Evolutionary conservation across 2,797 vertebrate genomes (phyloP).

Genomic region (Cottoperca gobio): DNA sequence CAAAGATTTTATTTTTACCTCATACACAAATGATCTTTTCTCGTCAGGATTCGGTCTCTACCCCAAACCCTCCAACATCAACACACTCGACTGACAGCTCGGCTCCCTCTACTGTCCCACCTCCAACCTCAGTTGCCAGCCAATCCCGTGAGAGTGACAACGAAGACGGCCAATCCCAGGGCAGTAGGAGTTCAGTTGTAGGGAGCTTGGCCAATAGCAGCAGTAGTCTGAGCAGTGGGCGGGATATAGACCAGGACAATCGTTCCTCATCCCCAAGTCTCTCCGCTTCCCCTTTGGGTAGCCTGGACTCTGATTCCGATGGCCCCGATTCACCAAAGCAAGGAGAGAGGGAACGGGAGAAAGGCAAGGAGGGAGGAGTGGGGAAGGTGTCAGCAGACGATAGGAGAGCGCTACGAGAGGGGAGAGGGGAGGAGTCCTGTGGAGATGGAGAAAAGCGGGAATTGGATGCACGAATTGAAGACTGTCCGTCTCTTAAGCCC

Average conservation of each 20-base stretch:
- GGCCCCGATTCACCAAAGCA: conserved; percentile 88
- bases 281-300: conserved; percentile 95
- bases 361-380: conserved; percentile 79
- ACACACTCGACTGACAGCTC: conserved; percentile 84
- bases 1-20: conserved; percentile 26
- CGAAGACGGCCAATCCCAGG: conserved; percentile 88
- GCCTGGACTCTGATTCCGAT: conserved; percentile 96
- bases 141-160: conserved; percentile 89
- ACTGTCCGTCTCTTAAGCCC: conserved; percentile 81
- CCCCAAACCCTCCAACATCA: conserved; percentile 83
- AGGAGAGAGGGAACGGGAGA: conserved; percentile 79
- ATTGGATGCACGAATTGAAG: conserved; percentile 77
- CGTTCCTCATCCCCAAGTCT: conserved; percentile 98
- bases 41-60: conserved; percentile 80
- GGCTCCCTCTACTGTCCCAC: conserved; percentile 80
- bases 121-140: conserved; percentile 82
- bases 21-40: conserved; percentile 59
- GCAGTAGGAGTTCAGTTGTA: conserved; percentile 89
- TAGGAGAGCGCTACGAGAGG: conserved; percentile 73
- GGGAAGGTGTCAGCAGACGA: conserved; percentile 81
- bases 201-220: conserved; percentile 96
- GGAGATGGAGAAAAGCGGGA: conserved; percentile 83
- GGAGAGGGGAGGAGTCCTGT: conserved; percentile 77
- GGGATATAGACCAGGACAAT: conserved; percentile 99
- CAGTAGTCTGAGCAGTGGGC: conserved; percentile 95